Conservation (phyloP, 1,140 invertebrate genomes). For the Calycopis cecrops region DNA sequence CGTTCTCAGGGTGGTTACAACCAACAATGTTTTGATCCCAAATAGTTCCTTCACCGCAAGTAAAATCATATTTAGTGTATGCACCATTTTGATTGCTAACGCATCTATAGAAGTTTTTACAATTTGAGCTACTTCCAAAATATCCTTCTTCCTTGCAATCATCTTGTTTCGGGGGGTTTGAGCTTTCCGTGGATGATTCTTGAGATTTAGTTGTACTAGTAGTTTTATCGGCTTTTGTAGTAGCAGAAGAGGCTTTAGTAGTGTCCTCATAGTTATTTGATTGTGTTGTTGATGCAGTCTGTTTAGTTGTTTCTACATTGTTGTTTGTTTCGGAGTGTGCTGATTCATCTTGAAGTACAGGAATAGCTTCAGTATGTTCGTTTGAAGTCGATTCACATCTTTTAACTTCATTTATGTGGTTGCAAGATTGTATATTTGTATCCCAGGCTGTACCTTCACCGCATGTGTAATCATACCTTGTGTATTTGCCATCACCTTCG, state of each 20-base stretch:
- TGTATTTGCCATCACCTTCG: conserved; percentile 75
- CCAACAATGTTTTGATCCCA: conserved; percentile 76
- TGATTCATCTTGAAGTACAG: conserved; percentile 30
- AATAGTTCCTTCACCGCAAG: conserved; percentile 77
- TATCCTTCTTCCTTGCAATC: conserved; percentile 76
- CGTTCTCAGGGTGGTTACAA: conserved; percentile 71
- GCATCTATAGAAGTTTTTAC: conserved; percentile 84
- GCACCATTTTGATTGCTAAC: conserved; percentile 79
- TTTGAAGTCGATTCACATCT: conserved; percentile 30
- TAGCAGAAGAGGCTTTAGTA: neutral
- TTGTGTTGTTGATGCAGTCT: conserved; percentile 15
- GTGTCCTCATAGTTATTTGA: conserved; percentile 5
- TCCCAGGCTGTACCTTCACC: conserved; percentile 78
- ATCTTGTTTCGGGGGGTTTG: conserved; percentile 29
- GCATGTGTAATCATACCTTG: conserved; percentile 76
- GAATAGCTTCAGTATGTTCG: conserved; percentile 21
- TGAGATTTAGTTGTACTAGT: conserved; percentile 20
- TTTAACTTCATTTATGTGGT: conserved; percentile 47
- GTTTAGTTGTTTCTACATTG: conserved; percentile 20
- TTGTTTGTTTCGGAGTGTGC: conserved; percentile 9
- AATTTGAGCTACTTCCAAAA: conserved; percentile 79
- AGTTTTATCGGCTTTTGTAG: conserved; percentile 16
- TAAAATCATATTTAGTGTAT: conserved; percentile 76
- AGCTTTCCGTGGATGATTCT: conserved; percentile 30
- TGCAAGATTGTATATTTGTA: conserved; percentile 65